A percentile compares a stretch with the other conserved stretches of the same genome.
Evolutionary conservation across 2,888 invertebrate genomes (phyloP).

Genomic region (Lasioglossum vierecki): DNA sequence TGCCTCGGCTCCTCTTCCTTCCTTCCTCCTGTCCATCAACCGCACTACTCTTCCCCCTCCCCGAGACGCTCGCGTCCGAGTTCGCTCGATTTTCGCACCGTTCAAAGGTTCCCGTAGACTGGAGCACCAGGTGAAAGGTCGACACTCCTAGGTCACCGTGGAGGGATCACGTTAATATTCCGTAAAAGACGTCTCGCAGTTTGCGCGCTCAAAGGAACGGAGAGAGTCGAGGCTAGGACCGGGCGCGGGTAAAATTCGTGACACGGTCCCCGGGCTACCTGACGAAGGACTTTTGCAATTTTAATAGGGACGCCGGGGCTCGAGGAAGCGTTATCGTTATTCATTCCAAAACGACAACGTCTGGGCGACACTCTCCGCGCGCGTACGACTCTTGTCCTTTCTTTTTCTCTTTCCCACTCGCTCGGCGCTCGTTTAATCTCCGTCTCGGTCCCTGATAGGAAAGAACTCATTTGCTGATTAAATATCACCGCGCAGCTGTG

Average conservation of each 20-base stretch:
- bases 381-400: not conserved
- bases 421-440: constrained; percentile 21
- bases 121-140: constrained; percentile 3
- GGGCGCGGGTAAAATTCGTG: constrained; percentile 24
- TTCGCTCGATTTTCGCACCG: constrained; percentile 37
- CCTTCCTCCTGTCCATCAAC: constrained; percentile 1
- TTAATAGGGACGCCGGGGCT: constrained; percentile 27
- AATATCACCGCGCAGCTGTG: constrained; percentile 22
- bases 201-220: constrained; percentile 57
- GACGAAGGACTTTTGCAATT: constrained; percentile 34
- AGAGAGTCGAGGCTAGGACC: not conserved
- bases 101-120: constrained; percentile 12
- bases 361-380: not conserved
- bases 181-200: constrained; percentile 44
- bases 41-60: not conserved
- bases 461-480: constrained; percentile 36
- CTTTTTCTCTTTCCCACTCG: not conserved
- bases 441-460: not conserved
- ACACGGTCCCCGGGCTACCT: constrained; percentile 1
- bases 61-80: not conserved
- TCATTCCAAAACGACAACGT: constrained; percentile 40
- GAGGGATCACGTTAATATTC: constrained; percentile 59
- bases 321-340: constrained; percentile 47
- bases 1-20: not conserved
- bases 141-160: constrained; percentile 34